Conservation (phyloP, 2,113 vertebrate species). For the Pseudonaja textilis region DNA sequence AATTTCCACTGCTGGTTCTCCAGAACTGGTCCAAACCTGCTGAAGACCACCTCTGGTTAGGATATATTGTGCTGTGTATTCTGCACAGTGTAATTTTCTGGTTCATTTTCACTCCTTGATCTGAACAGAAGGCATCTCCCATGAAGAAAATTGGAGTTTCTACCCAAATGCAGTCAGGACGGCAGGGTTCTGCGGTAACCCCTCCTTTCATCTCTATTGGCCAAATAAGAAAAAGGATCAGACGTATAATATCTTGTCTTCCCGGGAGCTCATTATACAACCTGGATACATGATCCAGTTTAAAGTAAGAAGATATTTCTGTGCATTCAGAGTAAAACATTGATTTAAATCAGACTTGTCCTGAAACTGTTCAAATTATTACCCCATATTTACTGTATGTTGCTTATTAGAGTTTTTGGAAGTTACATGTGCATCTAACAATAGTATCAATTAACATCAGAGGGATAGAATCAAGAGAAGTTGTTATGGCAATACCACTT, state of each 20-base stretch:
- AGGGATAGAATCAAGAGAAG: no score
- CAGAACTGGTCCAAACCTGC: no score
- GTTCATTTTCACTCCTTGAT: conserved; percentile 39
- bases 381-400: conserved; percentile 37
- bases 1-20: no score
- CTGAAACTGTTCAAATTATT: conserved; percentile 24
- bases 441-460: not conserved
- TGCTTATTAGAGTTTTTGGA: conserved; percentile 36
- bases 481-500: no score
- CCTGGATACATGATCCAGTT: conserved; percentile 98
- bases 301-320: conserved; percentile 78
- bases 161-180: conserved; percentile 96
- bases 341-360: conserved; percentile 18
- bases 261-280: conserved; percentile 95
- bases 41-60: not conserved
- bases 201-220: conserved; percentile 98
- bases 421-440: conserved; percentile 15
- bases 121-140: conserved; percentile 86
- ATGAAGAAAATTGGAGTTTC: conserved; percentile 98
- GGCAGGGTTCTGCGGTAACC: conserved; percentile 96
- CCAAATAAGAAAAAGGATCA: conserved; percentile 95
- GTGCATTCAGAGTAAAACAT: conserved; percentile 22
- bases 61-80: not conserved
- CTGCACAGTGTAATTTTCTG: not conserved
- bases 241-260: conserved; percentile 92